Conservation (phyloP, 2,113 vertebrate genomes). For the Pleuronectes platessa region DNA sequence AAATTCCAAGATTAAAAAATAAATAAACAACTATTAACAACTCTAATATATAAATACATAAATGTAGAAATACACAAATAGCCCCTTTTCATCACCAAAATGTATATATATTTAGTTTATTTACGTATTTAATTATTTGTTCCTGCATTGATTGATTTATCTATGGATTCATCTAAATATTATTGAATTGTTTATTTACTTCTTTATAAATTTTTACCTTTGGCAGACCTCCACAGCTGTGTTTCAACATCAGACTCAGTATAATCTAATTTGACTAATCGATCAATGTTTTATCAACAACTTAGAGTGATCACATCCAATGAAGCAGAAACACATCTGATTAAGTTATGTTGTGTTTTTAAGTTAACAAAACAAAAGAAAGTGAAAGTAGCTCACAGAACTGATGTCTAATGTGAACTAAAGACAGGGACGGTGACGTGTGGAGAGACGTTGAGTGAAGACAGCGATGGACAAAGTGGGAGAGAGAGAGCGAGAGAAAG, state of each 20-base stretch:
- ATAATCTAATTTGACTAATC: too few species aligned
- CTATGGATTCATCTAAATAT: neutral
- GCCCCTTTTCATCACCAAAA: too few species aligned
- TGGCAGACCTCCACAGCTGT: neutral
- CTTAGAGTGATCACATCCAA: too few species aligned
- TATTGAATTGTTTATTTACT: neutral
- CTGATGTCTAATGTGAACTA: neutral
- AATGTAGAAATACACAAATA: too few species aligned
- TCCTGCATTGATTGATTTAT: neutral
- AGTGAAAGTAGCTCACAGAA: neutral
- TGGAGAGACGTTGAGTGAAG: neutral
- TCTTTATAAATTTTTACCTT: neutral
- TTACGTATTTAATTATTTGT: neutral
- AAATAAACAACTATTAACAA: too few species aligned
- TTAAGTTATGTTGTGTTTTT: neutral
- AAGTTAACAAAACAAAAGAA: neutral
- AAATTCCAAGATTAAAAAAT: too few species aligned
- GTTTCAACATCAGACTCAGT: too few species aligned
- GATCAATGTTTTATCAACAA: too few species aligned
- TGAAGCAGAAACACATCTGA: too few species aligned
- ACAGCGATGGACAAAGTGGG: neutral
- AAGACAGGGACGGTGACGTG: neutral
- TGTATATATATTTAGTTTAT: too few species aligned
- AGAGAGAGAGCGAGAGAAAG: conserved; percentile 1
- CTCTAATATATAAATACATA: too few species aligned